Conservation (phyloP, 1,140 invertebrate genomes). For the Leguminivora glycinivorella region DNA sequence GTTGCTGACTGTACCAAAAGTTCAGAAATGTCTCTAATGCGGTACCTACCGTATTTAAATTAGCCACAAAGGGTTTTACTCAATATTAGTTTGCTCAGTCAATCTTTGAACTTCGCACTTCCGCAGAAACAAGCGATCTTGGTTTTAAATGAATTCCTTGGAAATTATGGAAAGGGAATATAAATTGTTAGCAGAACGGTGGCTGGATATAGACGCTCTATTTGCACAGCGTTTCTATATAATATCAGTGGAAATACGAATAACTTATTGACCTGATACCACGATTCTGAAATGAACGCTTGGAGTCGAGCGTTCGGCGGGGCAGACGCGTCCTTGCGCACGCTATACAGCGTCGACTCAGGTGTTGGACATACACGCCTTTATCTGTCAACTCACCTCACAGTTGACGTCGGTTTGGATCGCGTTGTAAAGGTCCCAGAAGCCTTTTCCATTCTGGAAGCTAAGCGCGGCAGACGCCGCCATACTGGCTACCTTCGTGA, state of each 20-base stretch:
- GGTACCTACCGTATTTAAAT: too few relatives aligned
- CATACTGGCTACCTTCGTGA: slow-evolving; percentile 87
- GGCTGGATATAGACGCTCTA: not conserved
- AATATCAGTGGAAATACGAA: too few relatives aligned
- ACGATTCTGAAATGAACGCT: too few relatives aligned
- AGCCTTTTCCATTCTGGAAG: slow-evolving; percentile 80
- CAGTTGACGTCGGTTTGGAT: slow-evolving; percentile 81
- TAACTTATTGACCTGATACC: too few relatives aligned
- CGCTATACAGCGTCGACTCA: too few relatives aligned
- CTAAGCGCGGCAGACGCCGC: slow-evolving; percentile 85
- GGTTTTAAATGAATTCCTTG: not conserved
- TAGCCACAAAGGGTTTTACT: not conserved
- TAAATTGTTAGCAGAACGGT: not conserved
- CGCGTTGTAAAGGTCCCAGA: slow-evolving; percentile 83
- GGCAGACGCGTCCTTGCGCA: too few relatives aligned
- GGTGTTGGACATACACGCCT: too few relatives aligned
- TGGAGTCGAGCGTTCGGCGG: too few relatives aligned
- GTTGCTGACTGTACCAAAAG: too few relatives aligned
- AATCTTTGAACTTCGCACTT: not conserved
- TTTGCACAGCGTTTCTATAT: not conserved
- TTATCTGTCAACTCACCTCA: slow-evolving; percentile 74
- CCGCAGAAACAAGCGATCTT: not conserved
- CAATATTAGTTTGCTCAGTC: not conserved
- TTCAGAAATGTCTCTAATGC: too few relatives aligned
- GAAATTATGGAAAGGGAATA: not conserved